phyloP scores from a whole-genome alignment of 2,113 vertebrate genomes.

The Brachyhypopomus gauderio region DNA sequence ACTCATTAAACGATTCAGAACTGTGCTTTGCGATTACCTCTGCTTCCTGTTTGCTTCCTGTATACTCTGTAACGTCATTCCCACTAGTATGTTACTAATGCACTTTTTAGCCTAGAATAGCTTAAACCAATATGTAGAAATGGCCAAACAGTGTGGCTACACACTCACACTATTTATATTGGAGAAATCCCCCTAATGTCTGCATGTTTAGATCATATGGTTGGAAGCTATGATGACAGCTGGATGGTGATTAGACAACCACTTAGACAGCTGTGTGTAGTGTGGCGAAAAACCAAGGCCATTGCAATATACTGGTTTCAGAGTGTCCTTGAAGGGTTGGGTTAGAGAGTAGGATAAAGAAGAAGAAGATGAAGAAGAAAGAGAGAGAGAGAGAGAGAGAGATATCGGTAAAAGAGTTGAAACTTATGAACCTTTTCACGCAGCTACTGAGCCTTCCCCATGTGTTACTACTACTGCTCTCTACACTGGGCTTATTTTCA shows the following conservation, averaged over 20 bases:
- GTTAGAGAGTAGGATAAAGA: neutral
- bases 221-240: neutral
- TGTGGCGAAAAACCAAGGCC: neutral
- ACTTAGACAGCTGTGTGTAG: neutral
- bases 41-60: neutral
- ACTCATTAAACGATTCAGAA: neutral
- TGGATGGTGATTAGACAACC: neutral
- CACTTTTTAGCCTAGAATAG: neutral
- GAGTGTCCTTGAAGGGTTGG: neutral
- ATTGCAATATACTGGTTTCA: neutral
- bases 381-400: neutral
- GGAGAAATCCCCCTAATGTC: conserved; percentile 1
- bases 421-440: conserved; percentile 59
- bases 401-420: conserved; percentile 45
- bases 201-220: conserved; percentile 1
- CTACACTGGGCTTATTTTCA: neutral
- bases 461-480: neutral
- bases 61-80: neutral
- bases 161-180: neutral
- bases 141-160: neutral
- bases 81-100: neutral
- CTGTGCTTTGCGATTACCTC: neutral
- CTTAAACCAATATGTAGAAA: neutral
- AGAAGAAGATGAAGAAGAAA: neutral
- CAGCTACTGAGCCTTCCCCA: conserved; percentile 52